Conservation (phyloP, 1,140 invertebrate species). For the Aphis craccivora region DNA sequence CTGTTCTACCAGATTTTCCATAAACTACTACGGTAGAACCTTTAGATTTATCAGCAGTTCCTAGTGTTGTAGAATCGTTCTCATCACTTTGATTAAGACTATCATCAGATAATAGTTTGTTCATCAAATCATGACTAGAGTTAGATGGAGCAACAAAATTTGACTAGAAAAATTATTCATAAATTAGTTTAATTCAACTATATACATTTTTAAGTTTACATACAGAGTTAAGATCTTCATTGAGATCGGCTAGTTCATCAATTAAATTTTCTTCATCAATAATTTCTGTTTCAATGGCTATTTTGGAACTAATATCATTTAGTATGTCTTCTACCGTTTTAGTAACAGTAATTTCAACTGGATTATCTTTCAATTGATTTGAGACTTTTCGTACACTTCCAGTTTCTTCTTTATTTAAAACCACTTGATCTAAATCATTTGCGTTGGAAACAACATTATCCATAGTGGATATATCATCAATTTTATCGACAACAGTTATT, state of each 20-base stretch:
- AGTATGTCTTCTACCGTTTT: constrained; percentile 55
- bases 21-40: constrained; percentile 16
- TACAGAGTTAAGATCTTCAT: constrained; percentile 56
- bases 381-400: constrained; percentile 6
- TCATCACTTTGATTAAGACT: constrained; percentile 33
- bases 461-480: neutral
- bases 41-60: constrained; percentile 23
- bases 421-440: neutral
- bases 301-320: constrained; percentile 54
- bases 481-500: neutral
- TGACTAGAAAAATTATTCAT: constrained; percentile 40
- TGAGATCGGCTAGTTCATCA: constrained; percentile 52
- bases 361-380: constrained; percentile 17
- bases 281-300: constrained; percentile 32
- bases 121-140: constrained; percentile 55
- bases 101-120: constrained; percentile 42
- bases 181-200: neutral
- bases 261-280: constrained; percentile 55
- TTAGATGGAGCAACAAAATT: constrained; percentile 55
- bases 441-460: neutral
- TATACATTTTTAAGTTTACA: neutral
- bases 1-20: constrained; percentile 51
- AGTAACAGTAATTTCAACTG: constrained; percentile 37
- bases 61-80: neutral
- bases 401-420: constrained; percentile 38